Evolutionary conservation across 2,888 invertebrate genomes (phyloP).

Genomic region (Geotrupes spiniger): DNA sequence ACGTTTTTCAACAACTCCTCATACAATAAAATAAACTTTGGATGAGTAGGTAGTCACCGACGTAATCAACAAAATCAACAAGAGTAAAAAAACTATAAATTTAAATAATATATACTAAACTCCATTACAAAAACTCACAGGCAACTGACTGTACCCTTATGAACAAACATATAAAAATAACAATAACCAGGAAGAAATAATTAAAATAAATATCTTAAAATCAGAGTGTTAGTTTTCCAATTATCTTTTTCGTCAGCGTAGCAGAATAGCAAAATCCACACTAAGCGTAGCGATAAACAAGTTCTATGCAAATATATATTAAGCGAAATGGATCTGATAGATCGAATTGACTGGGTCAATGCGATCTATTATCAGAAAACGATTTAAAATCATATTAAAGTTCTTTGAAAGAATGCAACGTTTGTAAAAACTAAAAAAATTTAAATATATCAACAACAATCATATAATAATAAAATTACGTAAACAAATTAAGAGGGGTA

Average conservation of each 20-base stretch:
- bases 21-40: constrained; percentile 22
- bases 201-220: constrained; percentile 27
- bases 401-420: neutral
- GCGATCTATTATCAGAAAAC: too few relatives aligned
- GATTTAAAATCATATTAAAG: too few relatives aligned
- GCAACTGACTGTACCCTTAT: constrained; percentile 42
- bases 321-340: constrained; percentile 19
- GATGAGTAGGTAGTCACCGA: constrained; percentile 27
- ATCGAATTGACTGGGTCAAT: too few relatives aligned
- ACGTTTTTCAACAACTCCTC: constrained; percentile 18
- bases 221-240: constrained; percentile 38
- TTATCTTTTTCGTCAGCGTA: constrained; percentile 42
- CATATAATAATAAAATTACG: constrained; percentile 35
- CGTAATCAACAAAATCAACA: constrained; percentile 34
- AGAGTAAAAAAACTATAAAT: constrained; percentile 42
- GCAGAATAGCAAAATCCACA: constrained; percentile 42
- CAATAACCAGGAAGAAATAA: constrained; percentile 34
- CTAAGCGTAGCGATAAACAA: constrained; percentile 27
- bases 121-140: constrained; percentile 30
- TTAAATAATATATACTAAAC: constrained; percentile 34
- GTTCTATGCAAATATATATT: constrained; percentile 16
- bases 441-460: constrained; percentile 39
- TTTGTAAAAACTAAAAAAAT: constrained; percentile 13
- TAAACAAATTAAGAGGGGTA: constrained; percentile 28
- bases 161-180: constrained; percentile 39